Percentiles rank a stretch among this genome's conserved stretches.
These are phyloP conservation scores for Willisornis vidua DNA, from an alignment of 2,113 vertebrate genomes.

Conservation along the genomic window DNA sequence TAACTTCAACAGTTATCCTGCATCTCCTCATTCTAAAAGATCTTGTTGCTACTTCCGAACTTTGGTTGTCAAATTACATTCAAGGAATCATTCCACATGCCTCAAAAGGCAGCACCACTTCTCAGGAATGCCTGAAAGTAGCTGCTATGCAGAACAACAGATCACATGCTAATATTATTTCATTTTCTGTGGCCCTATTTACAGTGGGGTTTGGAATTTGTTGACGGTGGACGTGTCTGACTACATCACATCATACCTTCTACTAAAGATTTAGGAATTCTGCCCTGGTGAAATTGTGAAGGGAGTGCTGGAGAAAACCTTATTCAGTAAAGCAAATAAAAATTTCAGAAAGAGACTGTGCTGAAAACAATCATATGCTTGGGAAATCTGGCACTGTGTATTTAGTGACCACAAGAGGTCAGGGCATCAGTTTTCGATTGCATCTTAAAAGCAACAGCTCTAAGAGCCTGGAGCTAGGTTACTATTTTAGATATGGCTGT, in stretches of 20 bases:
- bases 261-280: neutral
- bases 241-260: neutral
- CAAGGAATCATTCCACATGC: neutral
- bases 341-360: neutral
- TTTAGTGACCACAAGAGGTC: slow-evolving; percentile 63
- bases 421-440: slow-evolving; percentile 22
- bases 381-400: slow-evolving; percentile 20
- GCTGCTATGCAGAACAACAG: neutral
- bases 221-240: neutral
- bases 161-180: neutral
- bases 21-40: neutral
- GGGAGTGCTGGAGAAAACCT: neutral
- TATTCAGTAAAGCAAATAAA: neutral
- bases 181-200: neutral
- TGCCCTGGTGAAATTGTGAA: neutral
- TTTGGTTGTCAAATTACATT: neutral
- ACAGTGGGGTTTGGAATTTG: neutral
- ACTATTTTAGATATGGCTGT: neutral
- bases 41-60: neutral
- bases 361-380: slow-evolving; percentile 10
- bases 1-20: neutral
- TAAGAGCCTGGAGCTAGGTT: neutral
- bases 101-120: neutral
- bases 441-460: slow-evolving; percentile 5
- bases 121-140: neutral